Evolutionary conservation across 2,797 vertebrate species (phyloP).

Genomic region (Macropus fuliginosus): DNA sequence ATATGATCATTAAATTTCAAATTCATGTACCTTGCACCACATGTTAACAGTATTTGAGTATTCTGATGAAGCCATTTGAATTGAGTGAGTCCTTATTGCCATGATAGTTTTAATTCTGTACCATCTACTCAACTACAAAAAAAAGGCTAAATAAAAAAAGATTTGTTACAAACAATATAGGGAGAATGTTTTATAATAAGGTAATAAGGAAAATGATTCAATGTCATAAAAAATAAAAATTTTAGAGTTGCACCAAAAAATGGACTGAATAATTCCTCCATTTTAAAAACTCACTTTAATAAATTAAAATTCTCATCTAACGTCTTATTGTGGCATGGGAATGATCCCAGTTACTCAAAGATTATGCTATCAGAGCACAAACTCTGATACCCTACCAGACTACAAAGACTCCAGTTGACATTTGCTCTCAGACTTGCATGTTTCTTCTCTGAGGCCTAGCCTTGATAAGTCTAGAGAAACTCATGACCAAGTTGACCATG

Average conservation of each 20-base stretch:
- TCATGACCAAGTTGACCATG: not conserved
- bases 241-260: not conserved
- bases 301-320: not conserved
- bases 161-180: not conserved
- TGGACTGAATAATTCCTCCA: not conserved
- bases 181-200: not conserved
- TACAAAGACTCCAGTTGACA: not conserved
- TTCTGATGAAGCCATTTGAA: not conserved
- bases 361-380: not conserved
- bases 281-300: not conserved
- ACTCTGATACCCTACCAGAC: not conserved
- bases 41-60: not conserved
- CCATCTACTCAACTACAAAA: not conserved
- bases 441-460: not conserved
- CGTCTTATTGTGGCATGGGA: not conserved
- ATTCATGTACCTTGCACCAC: conserved; percentile 24
- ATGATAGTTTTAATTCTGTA: not conserved
- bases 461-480: not conserved
- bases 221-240: not conserved
- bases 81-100: not conserved
- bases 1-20: not conserved
- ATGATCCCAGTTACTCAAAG: not conserved
- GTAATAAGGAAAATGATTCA: not conserved
- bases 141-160: not conserved
- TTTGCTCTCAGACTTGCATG: not conserved